phyloP scores from a whole-genome alignment of 2,797 vertebrate genomes.

The Chaenodraco wilsoni region DNA sequence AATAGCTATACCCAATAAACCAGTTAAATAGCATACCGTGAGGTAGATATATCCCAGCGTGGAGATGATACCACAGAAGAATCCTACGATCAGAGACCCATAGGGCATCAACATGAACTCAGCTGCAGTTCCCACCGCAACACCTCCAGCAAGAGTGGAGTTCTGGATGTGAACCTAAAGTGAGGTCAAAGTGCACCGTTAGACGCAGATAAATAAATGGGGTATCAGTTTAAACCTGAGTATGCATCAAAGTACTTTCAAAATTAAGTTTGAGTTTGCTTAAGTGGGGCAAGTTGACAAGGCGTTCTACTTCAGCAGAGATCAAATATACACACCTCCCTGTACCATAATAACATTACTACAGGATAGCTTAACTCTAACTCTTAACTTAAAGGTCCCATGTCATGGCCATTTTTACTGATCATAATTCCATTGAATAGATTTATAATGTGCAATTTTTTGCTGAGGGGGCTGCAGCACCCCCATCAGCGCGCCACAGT shows the following conservation, averaged over 20 bases:
- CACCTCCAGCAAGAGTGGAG: constrained; percentile 93
- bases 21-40: constrained; percentile 41
- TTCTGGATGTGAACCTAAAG: constrained; percentile 97
- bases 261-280: not conserved
- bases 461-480: no score
- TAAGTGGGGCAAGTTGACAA: not conserved
- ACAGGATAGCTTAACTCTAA: not conserved
- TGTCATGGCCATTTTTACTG: no score
- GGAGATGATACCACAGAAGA: constrained; percentile 90
- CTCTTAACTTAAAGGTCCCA: no score
- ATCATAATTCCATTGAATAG: no score
- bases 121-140: constrained; percentile 93
- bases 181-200: not conserved
- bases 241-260: not conserved
- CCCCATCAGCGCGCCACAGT: no score
- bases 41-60: constrained; percentile 90
- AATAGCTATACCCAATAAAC: not conserved
- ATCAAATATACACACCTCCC: not conserved
- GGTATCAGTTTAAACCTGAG: not conserved
- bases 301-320: not conserved
- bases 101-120: constrained; percentile 97
- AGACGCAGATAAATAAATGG: not conserved
- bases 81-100: constrained; percentile 92
- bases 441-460: no score
- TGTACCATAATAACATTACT: not conserved